Evolutionary conservation across 2,888 invertebrate species (phyloP).

Genomic region (Lasioglossum marginatum): DNA sequence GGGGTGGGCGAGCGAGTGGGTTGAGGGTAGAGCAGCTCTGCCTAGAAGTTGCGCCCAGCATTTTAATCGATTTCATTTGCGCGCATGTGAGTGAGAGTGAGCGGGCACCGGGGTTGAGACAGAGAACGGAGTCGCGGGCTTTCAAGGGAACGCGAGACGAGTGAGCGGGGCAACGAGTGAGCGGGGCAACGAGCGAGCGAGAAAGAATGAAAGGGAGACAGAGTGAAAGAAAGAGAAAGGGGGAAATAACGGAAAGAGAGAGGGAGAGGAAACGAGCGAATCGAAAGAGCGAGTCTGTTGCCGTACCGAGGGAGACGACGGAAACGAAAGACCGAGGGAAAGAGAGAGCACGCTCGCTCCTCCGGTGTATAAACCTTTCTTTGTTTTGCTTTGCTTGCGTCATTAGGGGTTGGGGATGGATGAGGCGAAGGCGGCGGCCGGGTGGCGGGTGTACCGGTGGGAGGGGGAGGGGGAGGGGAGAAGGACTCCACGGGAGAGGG

Average conservation of each 20-base stretch:
- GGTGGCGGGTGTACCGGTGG: conserved; percentile 67
- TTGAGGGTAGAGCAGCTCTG: conserved; percentile 81
- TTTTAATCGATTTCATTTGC: conserved; percentile 90
- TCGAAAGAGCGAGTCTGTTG: conserved; percentile 57
- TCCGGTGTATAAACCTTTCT: conserved; percentile 85
- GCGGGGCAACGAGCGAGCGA: conserved; percentile 40
- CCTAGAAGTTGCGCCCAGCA: conserved; percentile 88
- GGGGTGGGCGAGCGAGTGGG: conserved; percentile 42
- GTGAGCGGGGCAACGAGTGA: conserved; percentile 34
- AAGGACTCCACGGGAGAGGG: conserved; percentile 78
- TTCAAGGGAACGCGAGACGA: conserved; percentile 49
- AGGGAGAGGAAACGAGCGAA: conserved; percentile 47
- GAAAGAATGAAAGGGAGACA: conserved; percentile 39
- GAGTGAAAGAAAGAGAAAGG: conserved; percentile 48
- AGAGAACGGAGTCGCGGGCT: conserved; percentile 59
- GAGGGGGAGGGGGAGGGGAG: conserved; percentile 49
- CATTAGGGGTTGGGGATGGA: conserved; percentile 84
- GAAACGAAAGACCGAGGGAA: conserved; percentile 53
- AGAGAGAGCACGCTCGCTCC: conserved; percentile 65
- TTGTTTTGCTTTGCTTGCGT: conserved; percentile 86
- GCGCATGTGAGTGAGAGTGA: conserved; percentile 87
- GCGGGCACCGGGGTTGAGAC: conserved; percentile 54
- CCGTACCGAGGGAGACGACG: conserved; percentile 42
- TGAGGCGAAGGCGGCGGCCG: conserved; percentile 69
- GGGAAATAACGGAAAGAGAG: conserved; percentile 54